Evolutionary conservation across 2,888 invertebrate species (phyloP).

Genomic region (Tupiocoris notatus): DNA sequence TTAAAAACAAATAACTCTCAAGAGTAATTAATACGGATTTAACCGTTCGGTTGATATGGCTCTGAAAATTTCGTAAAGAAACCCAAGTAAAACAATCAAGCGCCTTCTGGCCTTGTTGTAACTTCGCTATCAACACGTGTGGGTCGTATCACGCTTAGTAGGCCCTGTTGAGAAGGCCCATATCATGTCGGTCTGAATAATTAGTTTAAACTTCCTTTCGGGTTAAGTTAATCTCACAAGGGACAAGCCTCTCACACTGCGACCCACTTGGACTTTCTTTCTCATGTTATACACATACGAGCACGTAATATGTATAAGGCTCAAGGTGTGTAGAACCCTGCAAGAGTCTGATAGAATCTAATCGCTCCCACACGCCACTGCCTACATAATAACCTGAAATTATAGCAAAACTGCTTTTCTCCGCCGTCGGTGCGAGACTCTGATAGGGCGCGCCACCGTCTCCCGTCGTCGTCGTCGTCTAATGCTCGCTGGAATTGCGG

Average conservation of each 20-base stretch:
- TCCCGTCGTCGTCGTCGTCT: not conserved
- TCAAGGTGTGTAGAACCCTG: not conserved
- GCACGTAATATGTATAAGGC: not conserved
- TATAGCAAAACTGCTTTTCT: not conserved
- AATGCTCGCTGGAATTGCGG: not conserved
- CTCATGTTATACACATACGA: not conserved
- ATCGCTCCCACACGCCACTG: slow-evolving; percentile 30
- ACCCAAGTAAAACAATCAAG: not conserved
- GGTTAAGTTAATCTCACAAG: not conserved
- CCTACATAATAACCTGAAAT: not conserved
- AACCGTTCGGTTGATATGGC: too few species aligned
- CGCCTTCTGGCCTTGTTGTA: not conserved
- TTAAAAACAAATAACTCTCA: too few species aligned
- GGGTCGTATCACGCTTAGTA: not conserved
- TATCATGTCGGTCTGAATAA: not conserved
- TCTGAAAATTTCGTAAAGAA: not conserved
- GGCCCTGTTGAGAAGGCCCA: not conserved
- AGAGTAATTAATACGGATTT: too few species aligned
- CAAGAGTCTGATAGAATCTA: slow-evolving; percentile 24
- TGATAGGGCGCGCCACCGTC: not conserved
- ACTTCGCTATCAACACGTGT: not conserved
- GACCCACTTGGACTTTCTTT: not conserved
- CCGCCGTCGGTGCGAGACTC: not conserved
- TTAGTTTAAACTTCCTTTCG: not conserved
- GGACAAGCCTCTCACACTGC: not conserved